Conservation (phyloP, 2,113 vertebrate species). For the Rutilus rutilus region DNA sequence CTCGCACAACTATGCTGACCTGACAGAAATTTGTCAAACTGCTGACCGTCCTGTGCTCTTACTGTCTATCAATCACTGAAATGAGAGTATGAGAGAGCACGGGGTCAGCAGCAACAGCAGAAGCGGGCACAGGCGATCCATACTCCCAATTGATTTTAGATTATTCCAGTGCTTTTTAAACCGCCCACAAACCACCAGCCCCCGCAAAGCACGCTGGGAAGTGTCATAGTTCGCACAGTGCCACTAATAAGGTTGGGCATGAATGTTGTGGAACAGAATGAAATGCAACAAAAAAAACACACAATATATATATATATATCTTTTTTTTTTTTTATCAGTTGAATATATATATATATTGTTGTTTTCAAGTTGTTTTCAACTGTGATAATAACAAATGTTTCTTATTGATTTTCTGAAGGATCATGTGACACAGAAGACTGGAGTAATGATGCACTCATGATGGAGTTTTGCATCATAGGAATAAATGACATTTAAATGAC, state of each 20-base stretch:
- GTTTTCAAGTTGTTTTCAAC: no score
- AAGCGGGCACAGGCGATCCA: constrained; percentile 40
- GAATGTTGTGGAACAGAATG: constrained; percentile 6
- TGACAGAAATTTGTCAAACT: not conserved
- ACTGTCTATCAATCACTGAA: constrained; percentile 31
- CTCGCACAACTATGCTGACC: constrained; percentile 9
- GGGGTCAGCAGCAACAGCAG: constrained; percentile 36
- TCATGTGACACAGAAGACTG: not conserved
- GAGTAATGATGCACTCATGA: not conserved
- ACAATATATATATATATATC: no score
- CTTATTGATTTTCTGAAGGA: not conserved
- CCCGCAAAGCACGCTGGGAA: constrained; percentile 44
- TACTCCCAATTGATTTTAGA: constrained; percentile 58
- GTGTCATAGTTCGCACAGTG: constrained; percentile 7
- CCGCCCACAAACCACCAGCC: not conserved
- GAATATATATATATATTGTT: no score
- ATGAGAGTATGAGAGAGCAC: not conserved
- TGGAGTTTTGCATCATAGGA: not conserved
- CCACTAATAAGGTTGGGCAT: constrained; percentile 5
- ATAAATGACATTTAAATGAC: not conserved
- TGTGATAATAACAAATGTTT: not conserved
- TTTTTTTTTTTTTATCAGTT: no score
- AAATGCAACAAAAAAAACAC: not conserved
- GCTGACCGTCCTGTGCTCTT: not conserved
- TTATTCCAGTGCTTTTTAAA: constrained; percentile 43